phyloP scores from a whole-genome alignment of 2,113 vertebrate species.

The Circaetus gallicus region DNA sequence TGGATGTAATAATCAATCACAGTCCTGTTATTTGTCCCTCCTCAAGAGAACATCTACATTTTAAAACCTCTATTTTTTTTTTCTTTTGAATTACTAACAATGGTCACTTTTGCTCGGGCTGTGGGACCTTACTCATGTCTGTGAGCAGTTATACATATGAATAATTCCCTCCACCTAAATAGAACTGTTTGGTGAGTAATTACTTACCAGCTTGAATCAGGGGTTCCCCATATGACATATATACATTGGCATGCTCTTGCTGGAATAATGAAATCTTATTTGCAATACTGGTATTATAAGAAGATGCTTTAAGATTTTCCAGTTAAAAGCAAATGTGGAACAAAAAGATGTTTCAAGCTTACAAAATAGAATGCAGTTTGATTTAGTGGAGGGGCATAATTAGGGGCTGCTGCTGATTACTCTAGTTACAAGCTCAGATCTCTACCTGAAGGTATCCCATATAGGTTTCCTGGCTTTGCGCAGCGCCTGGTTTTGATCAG shows the following conservation, averaged over 20 bases:
- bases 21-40: not conserved
- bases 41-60: not conserved
- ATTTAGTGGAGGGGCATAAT: not conserved
- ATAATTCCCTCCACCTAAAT: not conserved
- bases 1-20: not conserved
- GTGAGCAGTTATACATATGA: not conserved
- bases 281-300: not conserved
- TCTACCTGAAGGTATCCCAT: not conserved
- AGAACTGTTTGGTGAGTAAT: not conserved
- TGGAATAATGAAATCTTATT: not conserved
- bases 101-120: not conserved
- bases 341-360: not conserved
- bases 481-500: not conserved
- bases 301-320: not conserved
- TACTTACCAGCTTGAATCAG: not conserved
- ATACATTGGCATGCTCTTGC: not conserved
- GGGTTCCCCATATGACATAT: not conserved
- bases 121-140: not conserved
- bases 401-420: not conserved
- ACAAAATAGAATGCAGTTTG: not conserved
- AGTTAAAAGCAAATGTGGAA: not conserved
- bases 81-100: not conserved
- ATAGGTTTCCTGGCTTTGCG: not conserved
- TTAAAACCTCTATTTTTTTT: not conserved
- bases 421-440: not conserved